Conservation (phyloP, 2,113 vertebrate genomes). For the Pseudopipra pipra region DNA sequence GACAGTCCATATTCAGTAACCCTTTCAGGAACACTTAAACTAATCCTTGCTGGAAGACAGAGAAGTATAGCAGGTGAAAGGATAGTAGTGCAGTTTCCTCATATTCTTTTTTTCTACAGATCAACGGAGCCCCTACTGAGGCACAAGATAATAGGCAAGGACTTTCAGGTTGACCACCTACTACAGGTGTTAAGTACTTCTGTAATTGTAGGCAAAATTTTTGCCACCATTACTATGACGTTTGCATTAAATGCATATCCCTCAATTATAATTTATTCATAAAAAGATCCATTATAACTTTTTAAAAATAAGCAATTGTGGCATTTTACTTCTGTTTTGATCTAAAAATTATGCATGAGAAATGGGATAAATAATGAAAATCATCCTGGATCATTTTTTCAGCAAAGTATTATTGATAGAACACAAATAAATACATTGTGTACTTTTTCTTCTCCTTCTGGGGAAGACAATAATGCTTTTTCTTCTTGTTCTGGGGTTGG, state of each 20-base stretch:
- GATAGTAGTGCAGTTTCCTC: neutral
- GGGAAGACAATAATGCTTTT: constrained; percentile 93
- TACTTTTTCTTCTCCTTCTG: constrained; percentile 99
- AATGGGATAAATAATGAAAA: neutral
- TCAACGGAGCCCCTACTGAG: neutral
- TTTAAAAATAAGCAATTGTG: neutral
- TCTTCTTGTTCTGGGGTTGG: constrained; percentile 98
- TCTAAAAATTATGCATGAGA: neutral
- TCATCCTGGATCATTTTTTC: neutral
- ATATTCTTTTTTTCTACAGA: neutral
- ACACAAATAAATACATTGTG: constrained; percentile 83
- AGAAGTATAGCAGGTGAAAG: neutral
- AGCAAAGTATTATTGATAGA: constrained; percentile 64
- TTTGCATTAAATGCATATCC: neutral
- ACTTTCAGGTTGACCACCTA: neutral
- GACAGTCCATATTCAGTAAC: neutral
- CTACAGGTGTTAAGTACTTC: neutral
- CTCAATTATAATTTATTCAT: neutral
- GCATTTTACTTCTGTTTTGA: neutral
- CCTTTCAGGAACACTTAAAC: neutral
- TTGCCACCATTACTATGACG: neutral
- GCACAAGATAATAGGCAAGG: neutral
- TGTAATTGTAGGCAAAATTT: neutral
- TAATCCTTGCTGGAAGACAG: neutral
- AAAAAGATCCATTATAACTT: neutral